phyloP scores from a whole-genome alignment of 2,888 invertebrate genomes.

The Machimus atricapillus region DNA sequence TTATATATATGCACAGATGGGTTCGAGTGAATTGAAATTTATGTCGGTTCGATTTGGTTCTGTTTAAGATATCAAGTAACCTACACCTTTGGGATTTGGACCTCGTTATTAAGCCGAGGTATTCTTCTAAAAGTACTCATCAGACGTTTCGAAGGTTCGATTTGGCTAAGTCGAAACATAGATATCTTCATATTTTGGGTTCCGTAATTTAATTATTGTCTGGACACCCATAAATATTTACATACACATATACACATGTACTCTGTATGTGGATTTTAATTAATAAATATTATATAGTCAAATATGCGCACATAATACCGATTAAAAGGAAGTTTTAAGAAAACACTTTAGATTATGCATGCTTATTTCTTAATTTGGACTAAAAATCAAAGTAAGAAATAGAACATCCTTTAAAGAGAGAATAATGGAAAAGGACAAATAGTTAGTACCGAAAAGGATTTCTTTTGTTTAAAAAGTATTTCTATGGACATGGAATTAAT shows the following conservation, averaged over 20 bases:
- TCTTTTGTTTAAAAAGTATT: not conserved
- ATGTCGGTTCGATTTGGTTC: not conserved
- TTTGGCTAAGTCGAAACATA: not conserved
- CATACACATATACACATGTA: too few species aligned
- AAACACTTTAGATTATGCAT: too few species aligned
- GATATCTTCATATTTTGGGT: not conserved
- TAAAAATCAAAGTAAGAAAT: not conserved
- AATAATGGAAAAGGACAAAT: not conserved
- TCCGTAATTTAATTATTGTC: too few species aligned
- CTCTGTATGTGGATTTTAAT: not conserved
- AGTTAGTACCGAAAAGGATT: not conserved
- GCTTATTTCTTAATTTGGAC: not conserved
- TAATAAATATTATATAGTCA: not conserved
- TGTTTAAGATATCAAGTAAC: not conserved
- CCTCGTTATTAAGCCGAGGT: not conserved
- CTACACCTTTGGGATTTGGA: not conserved
- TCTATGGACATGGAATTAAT: not conserved
- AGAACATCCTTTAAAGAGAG: not conserved
- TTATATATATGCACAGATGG: not conserved
- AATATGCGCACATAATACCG: not conserved
- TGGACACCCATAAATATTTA: too few species aligned
- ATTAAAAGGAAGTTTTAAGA: not conserved
- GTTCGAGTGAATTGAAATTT: not conserved
- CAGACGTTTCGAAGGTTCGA: not conserved
- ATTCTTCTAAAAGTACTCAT: not conserved